Percentiles rank a stretch among this genome's conserved stretches.
phyloP scores from a whole-genome alignment of 2,888 invertebrate species.

The Antitype chi region DNA sequence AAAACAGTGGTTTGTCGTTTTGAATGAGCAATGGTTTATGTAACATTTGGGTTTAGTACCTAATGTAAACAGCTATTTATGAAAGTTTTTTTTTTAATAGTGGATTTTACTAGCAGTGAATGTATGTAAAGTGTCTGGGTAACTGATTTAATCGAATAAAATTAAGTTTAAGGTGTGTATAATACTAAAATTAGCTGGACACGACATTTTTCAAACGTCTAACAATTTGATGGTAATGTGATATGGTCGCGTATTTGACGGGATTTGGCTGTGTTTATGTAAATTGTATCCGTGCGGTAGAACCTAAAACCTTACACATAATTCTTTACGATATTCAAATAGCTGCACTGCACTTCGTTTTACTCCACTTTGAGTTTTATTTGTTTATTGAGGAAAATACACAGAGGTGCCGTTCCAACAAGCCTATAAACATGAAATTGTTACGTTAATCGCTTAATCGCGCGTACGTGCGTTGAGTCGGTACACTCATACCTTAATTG shows the following conservation, averaged over 20 bases:
- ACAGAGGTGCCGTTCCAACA: constrained; percentile 34
- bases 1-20: constrained; percentile 46
- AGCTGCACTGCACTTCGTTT: constrained; percentile 39
- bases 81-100: not conserved
- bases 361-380: constrained; percentile 40
- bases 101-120: not conserved
- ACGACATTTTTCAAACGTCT: constrained; percentile 22
- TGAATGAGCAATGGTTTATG: constrained; percentile 45
- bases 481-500: constrained; percentile 34
- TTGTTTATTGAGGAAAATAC: constrained; percentile 51
- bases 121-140: not conserved
- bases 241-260: constrained; percentile 11
- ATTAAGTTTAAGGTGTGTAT: not conserved
- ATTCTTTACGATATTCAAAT: constrained; percentile 45
- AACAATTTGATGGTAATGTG: constrained; percentile 15
- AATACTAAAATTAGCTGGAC: constrained; percentile 8
- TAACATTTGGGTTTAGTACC: constrained; percentile 27
- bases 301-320: constrained; percentile 36
- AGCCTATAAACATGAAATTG: constrained; percentile 51
- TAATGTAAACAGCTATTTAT: constrained; percentile 12
- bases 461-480: constrained; percentile 27
- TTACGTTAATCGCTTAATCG: constrained; percentile 53
- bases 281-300: constrained; percentile 37
- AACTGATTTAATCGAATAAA: not conserved
- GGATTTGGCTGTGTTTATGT: constrained; percentile 40